Conservation (phyloP, 2,797 vertebrate genomes). For the Melanotaenia trifasciata region DNA sequence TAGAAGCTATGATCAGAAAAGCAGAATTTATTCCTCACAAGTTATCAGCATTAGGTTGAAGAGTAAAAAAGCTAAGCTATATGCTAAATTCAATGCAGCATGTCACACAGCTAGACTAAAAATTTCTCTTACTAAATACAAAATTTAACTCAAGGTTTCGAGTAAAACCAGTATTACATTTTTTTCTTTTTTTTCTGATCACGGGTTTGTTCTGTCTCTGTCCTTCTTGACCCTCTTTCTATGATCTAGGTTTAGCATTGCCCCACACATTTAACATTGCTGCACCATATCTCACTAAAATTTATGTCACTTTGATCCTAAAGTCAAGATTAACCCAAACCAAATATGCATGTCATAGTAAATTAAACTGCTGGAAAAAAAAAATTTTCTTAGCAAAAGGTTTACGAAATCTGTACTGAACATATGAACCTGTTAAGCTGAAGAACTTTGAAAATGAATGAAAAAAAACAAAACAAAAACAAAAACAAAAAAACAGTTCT, state of each 20-base stretch:
- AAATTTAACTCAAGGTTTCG: not conserved
- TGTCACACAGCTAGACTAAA: not conserved
- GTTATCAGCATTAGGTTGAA: not conserved
- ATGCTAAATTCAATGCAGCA: not conserved
- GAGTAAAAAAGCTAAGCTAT: not conserved
- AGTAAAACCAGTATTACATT: too few species aligned
- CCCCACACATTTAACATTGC: not conserved
- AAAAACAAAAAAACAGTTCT: too few species aligned
- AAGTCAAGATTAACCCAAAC: not conserved
- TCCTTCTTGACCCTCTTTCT: too few species aligned
- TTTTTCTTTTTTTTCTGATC: too few species aligned
- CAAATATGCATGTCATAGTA: too few species aligned
- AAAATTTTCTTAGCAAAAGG: not conserved
- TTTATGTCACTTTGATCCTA: not conserved
- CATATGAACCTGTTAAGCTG: not conserved
- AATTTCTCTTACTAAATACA: not conserved
- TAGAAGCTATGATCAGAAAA: not conserved
- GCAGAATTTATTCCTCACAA: not conserved
- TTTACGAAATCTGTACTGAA: not conserved
- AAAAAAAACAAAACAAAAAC: not conserved
- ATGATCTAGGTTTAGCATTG: not conserved
- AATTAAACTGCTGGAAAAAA: not conserved
- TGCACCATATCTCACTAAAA: not conserved
- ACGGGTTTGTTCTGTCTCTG: too few species aligned
- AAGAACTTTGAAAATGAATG: not conserved